Conservation (phyloP, 2,888 invertebrate genomes). For the Athalia cordata region DNA sequence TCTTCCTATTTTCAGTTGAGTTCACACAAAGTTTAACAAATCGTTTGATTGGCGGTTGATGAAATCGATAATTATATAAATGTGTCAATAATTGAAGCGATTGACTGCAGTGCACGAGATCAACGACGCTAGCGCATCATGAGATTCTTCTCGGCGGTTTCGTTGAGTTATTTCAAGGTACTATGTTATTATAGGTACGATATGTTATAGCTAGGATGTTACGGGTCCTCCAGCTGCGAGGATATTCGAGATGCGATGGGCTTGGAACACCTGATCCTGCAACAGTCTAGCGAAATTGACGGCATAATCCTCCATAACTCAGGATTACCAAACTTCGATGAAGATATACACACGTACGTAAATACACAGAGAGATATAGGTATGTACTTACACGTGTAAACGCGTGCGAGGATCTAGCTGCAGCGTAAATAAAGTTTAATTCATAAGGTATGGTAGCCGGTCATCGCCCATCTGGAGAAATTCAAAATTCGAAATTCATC, state of each 20-base stretch:
- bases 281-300: constrained; percentile 66
- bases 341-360: constrained; percentile 49
- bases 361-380: constrained; percentile 7
- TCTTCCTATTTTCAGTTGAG: too few relatives aligned
- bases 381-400: neutral
- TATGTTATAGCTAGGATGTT: constrained; percentile 51
- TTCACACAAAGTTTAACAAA: too few relatives aligned
- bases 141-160: constrained; percentile 5
- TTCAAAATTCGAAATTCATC: too few relatives aligned
- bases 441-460: neutral
- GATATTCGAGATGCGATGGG: constrained; percentile 53
- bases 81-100: too few relatives aligned
- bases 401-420: too few relatives aligned
- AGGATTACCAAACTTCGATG: constrained; percentile 66
- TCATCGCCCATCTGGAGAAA: neutral
- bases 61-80: too few relatives aligned
- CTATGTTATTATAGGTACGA: constrained; percentile 50
- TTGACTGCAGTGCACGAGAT: too few relatives aligned
- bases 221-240: constrained; percentile 46
- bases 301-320: constrained; percentile 72
- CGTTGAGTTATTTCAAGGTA: constrained; percentile 46
- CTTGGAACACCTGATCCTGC: constrained; percentile 69
- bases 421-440: constrained; percentile 27
- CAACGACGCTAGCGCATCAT: too few relatives aligned
- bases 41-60: too few relatives aligned